Evolutionary conservation across 2,113 vertebrate genomes (phyloP).

Genomic region (Morone saxatilis): DNA sequence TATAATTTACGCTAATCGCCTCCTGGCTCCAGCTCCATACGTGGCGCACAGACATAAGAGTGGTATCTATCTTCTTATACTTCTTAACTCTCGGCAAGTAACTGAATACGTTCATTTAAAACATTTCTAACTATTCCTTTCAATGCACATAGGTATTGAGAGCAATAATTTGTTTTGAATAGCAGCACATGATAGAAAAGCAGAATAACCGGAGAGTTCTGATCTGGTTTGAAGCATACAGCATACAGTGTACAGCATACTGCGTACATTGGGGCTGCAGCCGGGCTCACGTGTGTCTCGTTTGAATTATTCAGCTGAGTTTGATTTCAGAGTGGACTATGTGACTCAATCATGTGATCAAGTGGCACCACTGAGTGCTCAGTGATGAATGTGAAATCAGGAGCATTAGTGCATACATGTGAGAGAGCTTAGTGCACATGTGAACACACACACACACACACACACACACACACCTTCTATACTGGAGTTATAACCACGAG

Average conservation of each 20-base stretch:
- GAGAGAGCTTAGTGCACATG: constrained; percentile 48
- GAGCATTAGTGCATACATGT: constrained; percentile 48
- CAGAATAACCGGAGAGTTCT: too few species aligned
- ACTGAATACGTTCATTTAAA: too few species aligned
- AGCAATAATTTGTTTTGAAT: not conserved
- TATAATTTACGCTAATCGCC: too few species aligned
- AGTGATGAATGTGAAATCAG: constrained; percentile 44
- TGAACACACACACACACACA: constrained; percentile 24
- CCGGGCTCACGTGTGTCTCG: not conserved
- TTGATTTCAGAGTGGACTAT: constrained; percentile 35
- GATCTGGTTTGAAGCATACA: too few species aligned
- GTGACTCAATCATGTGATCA: constrained; percentile 57
- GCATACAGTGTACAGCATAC: too few species aligned
- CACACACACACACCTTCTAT: constrained; percentile 14
- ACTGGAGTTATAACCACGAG: not conserved
- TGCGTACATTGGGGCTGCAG: not conserved
- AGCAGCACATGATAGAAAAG: not conserved
- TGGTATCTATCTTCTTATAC: too few species aligned
- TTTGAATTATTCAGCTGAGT: constrained; percentile 53
- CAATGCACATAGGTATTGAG: too few species aligned
- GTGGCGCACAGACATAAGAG: too few species aligned
- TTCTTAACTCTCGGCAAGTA: too few species aligned
- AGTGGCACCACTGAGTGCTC: constrained; percentile 36
- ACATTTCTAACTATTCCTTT: not conserved
- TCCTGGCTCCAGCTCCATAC: too few species aligned